Conservation (phyloP, 2,888 invertebrate genomes). For the Psococerastis gibbosa region DNA sequence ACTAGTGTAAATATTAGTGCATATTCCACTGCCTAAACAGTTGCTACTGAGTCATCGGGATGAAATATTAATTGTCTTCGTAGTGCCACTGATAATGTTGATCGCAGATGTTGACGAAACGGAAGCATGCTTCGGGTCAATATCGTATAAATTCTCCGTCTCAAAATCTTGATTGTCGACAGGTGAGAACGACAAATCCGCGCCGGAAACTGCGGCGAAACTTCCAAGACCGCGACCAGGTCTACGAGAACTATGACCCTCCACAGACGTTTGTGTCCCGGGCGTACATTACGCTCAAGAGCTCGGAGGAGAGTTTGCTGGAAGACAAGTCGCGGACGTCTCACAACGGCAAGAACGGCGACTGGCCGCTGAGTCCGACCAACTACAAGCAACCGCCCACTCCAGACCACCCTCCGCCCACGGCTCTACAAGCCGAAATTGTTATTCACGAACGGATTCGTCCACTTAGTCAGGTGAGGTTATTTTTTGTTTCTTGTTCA, state of each 20-base stretch:
- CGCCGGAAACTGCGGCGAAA: conserved; percentile 42
- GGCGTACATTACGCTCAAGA: conserved; percentile 32
- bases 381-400: conserved; percentile 84
- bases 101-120: too few species aligned
- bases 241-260: conserved; percentile 42
- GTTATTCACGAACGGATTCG: conserved; percentile 79
- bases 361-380: conserved; percentile 62
- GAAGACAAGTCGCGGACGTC: conserved; percentile 22
- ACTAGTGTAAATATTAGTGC: too few species aligned
- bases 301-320: conserved; percentile 39
- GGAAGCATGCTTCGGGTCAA: too few species aligned
- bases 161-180: too few species aligned
- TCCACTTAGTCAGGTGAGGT: conserved; percentile 74
- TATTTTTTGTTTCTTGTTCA: conserved; percentile 21
- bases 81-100: too few species aligned
- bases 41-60: too few species aligned
- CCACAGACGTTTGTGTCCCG: conserved; percentile 31
- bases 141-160: too few species aligned
- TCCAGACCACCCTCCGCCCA: conserved; percentile 85
- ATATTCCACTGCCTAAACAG: too few species aligned
- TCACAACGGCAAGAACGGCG: conserved; percentile 13
- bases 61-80: too few species aligned
- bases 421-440: conserved; percentile 71
- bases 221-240: conserved; percentile 30
- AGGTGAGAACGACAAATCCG: conserved; percentile 50